Base-by-base conservation (phyloP, 2,113 vertebrate genomes). In the Eublepharis macularius region DNA sequence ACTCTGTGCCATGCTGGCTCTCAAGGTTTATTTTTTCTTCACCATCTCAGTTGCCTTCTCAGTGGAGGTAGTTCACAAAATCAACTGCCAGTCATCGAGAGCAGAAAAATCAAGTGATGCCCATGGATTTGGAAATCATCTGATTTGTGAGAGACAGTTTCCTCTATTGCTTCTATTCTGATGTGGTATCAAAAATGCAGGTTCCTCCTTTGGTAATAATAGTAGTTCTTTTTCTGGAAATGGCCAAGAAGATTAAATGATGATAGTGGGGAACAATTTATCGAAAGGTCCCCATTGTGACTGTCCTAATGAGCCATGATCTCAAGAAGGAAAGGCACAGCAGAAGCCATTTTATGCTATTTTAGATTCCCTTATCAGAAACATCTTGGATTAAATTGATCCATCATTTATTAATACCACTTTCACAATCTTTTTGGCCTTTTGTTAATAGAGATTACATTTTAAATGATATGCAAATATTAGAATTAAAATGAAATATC, bases 301-400 rank as follows among this genome's bases (percentile, higher is more conserved):
- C 26, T 73, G 6, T 24, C 84, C 76, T 32, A 78, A 24, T 79
- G 63, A 87, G 39, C 19, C 74, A 75, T 11, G 14, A 65, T 87
- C 65, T 69, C 45, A 68, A 73, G 45, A 36, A 74, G 41, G 57
- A 24, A 45, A 87, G 68, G 8, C 39, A 78, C 45, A 11, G 63
- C 80, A 82, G 4, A 39, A 79, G 6, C 6, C 0, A 4, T 82
- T 84, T 84, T 75, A 60, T 85, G 36, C 4, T 51, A 79, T 87
- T 91, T 87, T 81, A 70, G 36, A 80, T 90, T 80, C 83, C 80
- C n/a, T 69, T 86, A 63, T 80, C 65, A 84, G 43, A 34, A 87
- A 73, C 90, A 86, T 84, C 45, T 90, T 89, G 43, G 54, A 84
- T 84, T 47, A 89, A 90, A 91, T 87, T 68, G 85, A 32, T 68